Evolutionary conservation across 53 echinoderm and acorn worm genomes (phyloP), one percentile per base, ranked within the genome.

Genomic region (Pentamera pediparva): DNA sequence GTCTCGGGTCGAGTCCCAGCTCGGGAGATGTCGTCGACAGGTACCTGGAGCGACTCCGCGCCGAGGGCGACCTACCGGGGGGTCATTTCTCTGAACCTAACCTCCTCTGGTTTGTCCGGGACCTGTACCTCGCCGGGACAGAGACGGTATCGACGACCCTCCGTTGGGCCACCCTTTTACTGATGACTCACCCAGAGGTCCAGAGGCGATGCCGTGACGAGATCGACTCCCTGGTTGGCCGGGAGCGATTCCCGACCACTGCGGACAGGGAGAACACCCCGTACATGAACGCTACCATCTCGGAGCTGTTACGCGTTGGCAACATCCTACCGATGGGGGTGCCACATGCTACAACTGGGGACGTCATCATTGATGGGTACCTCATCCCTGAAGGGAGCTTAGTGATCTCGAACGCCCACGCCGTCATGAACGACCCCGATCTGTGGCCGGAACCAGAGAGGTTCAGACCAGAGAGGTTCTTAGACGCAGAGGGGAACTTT

Each of bases 331-430:
- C 73, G 0, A 50, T 72, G 8, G 48, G 48, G 15, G 32, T 72
- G 15, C 28, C 15, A 7, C 73, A 72, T 32, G 11, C 13, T 10
- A 48, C 73, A 45, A 28, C 49, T 9, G 17, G 30, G 13, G 73
- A 72, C 38, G 50, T 49, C 15, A 21, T n/a, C 2, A 18, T 72
- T 18, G 34, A 48, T 50, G 73, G 73, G 0, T 72, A 72, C 19
- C 50, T 20, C 21, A 72, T 72, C 26, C 73, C 73, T 4, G 52
- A 72, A 53, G 73, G 61, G 2, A 61, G 61, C 13, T 4, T 32
- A 6, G 32, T 61, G 35, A 34, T 31, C 3, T 61, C 32, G 7
- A 61, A 61, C 27, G 33, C 32, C 1, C 35, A 61, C 33, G 32
- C 35, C 5, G 0, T 61, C 8, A 32, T 31, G 32, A 61, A 0